Conservation (phyloP, 2,888 invertebrate species). For the Balanococcus diminutus region DNA sequence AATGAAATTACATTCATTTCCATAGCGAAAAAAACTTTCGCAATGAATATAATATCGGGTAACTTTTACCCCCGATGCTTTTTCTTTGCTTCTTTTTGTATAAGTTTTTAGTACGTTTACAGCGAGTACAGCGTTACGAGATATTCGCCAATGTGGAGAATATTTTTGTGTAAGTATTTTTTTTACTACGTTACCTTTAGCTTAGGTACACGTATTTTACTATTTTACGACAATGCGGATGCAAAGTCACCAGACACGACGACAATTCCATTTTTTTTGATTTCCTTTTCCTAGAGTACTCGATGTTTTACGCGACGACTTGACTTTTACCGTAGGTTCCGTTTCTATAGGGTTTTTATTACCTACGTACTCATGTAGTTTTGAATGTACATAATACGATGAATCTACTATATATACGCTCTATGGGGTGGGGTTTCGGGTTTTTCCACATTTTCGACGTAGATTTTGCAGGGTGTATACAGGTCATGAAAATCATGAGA, state of each 20-base stretch:
- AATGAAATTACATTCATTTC: conserved; percentile 18
- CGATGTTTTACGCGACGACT: not conserved
- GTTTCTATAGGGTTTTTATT: not conserved
- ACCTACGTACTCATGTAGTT: not conserved
- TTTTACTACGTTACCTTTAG: not conserved
- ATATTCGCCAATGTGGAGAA: not conserved
- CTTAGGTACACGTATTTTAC: not conserved
- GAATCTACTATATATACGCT: not conserved
- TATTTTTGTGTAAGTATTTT: not conserved
- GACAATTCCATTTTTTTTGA: conserved; percentile 7
- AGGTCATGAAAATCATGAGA: too few relatives aligned
- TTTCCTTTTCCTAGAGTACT: conserved; percentile 10
- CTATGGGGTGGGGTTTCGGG: not conserved
- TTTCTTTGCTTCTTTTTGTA: not conserved
- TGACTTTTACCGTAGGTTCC: not conserved
- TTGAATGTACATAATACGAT: too few relatives aligned
- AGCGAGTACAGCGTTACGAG: not conserved
- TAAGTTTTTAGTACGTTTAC: not conserved
- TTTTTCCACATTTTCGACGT: not conserved
- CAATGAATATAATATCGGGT: conserved; percentile 27
- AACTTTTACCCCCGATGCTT: not conserved
- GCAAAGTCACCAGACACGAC: not conserved
- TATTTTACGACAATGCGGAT: conserved; percentile 21
- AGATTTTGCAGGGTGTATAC: too few relatives aligned
- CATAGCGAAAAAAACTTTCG: not conserved